A percentile compares a stretch with the other conserved stretches of the same genome.
Evolutionary conservation across 64 coral and sea anemone species (phyloP).

Genomic region (Montipora foliosa): DNA sequence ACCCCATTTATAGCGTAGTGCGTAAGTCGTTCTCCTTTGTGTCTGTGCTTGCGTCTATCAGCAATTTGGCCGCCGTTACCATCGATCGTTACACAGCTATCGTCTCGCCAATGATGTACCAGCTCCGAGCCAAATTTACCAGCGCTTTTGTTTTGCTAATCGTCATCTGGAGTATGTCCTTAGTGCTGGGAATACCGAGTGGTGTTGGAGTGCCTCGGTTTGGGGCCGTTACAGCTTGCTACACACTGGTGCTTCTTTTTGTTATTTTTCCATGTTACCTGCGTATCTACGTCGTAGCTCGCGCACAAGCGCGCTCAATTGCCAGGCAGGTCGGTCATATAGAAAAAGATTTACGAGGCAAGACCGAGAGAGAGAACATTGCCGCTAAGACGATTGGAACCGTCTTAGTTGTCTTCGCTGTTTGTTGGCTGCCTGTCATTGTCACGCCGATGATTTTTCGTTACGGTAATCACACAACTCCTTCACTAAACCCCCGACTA

Average conservation of each 20-base stretch:
- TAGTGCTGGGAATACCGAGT: slow-evolving; percentile 57
- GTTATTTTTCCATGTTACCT: slow-evolving; percentile 79
- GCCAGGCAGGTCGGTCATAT: slow-evolving; percentile 59
- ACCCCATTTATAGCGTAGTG: slow-evolving; percentile 21
- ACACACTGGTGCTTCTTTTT: slow-evolving; percentile 54
- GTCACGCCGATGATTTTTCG: slow-evolving; percentile 68
- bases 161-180: slow-evolving; percentile 78
- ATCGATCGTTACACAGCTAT: slow-evolving; percentile 94
- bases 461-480: not conserved
- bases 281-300: slow-evolving; percentile 83
- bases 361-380: slow-evolving; percentile 68
- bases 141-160: slow-evolving; percentile 40
- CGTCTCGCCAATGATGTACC: slow-evolving; percentile 79
- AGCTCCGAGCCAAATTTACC: slow-evolving; percentile 45
- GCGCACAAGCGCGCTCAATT: slow-evolving; percentile 79
- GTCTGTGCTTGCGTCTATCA: slow-evolving; percentile 87
- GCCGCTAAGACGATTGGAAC: slow-evolving; percentile 88
- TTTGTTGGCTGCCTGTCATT: slow-evolving; percentile 93
- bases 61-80: slow-evolving; percentile 88
- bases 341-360: slow-evolving; percentile 32
- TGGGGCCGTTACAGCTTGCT: slow-evolving; percentile 45
- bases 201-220: not conserved
- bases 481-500: not conserved
- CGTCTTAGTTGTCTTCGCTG: slow-evolving; percentile 75
- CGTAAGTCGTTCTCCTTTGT: slow-evolving; percentile 86